A percentile compares a stretch with the other conserved stretches of the same genome.
phyloP scores from a whole-genome alignment of 2,113 vertebrate genomes.

The Otis tarda region DNA sequence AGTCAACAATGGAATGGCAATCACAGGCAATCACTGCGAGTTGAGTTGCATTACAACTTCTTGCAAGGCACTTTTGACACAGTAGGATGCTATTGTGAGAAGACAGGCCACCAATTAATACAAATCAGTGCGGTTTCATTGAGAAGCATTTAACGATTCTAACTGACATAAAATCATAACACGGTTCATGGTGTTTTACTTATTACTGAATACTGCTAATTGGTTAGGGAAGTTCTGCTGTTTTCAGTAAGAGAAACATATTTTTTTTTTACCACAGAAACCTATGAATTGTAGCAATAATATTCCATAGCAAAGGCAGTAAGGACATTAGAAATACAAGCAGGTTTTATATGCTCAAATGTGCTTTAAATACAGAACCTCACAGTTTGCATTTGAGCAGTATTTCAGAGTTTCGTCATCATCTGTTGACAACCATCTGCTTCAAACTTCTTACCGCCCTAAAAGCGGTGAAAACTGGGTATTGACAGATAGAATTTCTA shows the following conservation, averaged over 20 bases:
- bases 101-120: constrained; percentile 27
- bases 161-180: constrained; percentile 21
- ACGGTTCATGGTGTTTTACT: not conserved
- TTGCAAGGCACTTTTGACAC: not conserved
- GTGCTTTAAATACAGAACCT: constrained; percentile 15
- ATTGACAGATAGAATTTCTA: not conserved
- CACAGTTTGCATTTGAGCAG: constrained; percentile 2
- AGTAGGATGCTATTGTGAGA: not conserved
- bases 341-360: not conserved
- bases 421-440: constrained; percentile 39
- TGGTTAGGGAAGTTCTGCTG: not conserved
- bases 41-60: not conserved
- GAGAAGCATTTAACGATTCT: not conserved
- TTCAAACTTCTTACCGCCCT: not conserved
- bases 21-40: not conserved
- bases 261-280: not conserved
- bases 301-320: not conserved
- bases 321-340: not conserved
- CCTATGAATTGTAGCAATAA: not conserved
- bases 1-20: not conserved
- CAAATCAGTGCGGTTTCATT: not conserved
- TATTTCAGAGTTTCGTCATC: constrained; percentile 16
- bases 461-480: constrained; percentile 1
- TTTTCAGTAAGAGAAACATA: not conserved
- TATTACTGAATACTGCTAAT: constrained; percentile 1